A percentile compares a stretch with the other conserved stretches of the same genome.
Evolutionary conservation across 64 coral and sea anemone species (phyloP).

Genomic region (Actinia tenebrosa): DNA sequence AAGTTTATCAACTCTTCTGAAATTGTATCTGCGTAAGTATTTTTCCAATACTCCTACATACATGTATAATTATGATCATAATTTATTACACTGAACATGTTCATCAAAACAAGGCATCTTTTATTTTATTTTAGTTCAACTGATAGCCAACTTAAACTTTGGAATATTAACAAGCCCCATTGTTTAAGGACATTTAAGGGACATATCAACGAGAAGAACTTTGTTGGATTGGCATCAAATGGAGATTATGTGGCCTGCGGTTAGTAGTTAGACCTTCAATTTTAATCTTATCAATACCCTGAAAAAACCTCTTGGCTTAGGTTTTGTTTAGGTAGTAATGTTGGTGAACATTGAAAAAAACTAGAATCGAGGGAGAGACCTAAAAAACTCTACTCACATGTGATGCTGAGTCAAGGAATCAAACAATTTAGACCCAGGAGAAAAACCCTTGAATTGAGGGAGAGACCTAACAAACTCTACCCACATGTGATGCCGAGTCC

Average conservation of each 20-base stretch:
- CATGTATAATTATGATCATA: neutral
- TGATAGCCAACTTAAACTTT: slow-evolving; percentile 95
- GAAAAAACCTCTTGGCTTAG: too few species aligned
- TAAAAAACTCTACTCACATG: too few species aligned
- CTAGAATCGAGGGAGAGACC: neutral
- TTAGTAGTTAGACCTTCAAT: neutral
- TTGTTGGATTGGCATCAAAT: slow-evolving; percentile 93
- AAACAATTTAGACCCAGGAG: too few species aligned
- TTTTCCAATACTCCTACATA: neutral
- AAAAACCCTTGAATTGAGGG: neutral
- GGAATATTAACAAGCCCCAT: slow-evolving; percentile 98
- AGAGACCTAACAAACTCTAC: too few species aligned
- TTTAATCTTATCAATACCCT: too few species aligned
- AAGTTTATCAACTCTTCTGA: slow-evolving; percentile 96
- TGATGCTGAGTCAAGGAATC: too few species aligned
- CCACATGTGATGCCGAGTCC: too few species aligned
- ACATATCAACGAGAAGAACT: slow-evolving; percentile 97
- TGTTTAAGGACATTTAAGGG: slow-evolving; percentile 97
- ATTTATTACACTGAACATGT: neutral
- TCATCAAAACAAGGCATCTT: neutral
- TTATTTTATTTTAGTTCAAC: slow-evolving; percentile 63
- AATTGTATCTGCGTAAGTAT: slow-evolving; percentile 98
- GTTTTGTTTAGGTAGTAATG: too few species aligned
- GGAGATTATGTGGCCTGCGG: slow-evolving; percentile 99
- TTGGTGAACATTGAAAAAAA: too few species aligned